phyloP scores from a whole-genome alignment of 1,140 invertebrate species.

The Hypsibius dujardini region DNA sequence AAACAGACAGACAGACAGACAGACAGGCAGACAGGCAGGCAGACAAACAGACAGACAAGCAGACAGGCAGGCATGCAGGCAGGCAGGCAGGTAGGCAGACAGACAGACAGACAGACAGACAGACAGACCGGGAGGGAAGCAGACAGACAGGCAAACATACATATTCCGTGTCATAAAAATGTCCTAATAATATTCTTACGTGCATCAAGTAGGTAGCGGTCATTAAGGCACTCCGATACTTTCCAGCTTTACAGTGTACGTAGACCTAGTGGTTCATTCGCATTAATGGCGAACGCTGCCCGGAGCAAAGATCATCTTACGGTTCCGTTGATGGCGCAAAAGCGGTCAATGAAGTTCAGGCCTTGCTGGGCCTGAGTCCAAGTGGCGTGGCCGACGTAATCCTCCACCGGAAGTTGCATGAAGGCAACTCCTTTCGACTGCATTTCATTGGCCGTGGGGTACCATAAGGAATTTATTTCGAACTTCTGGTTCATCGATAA shows the following conservation, averaged over 20 bases:
- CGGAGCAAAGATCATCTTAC: background rate
- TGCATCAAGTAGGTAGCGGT: background rate
- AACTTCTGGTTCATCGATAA: constrained; percentile 1
- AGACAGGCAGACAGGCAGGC: background rate
- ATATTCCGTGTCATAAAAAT: no score
- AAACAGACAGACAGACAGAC: background rate
- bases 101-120: no score
- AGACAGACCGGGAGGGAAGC: no score
- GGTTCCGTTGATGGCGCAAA: background rate
- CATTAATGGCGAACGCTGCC: no score
- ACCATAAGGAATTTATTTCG: background rate
- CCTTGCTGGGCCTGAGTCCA: background rate
- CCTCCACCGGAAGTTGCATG: background rate
- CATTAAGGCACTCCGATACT: background rate
- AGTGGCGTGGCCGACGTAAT: background rate
- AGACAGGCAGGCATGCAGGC: background rate
- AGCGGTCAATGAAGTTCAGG: background rate
- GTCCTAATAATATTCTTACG: background rate
- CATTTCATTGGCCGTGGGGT: background rate
- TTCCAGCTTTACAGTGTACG: constrained; percentile 6
- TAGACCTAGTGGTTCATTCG: no score
- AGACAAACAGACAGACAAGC: background rate
- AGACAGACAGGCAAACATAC: no score
- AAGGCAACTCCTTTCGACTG: background rate
- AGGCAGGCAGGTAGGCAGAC: no score